Evolutionary conservation across 2,797 vertebrate species (phyloP).

Genomic region (Columba guinea): DNA sequence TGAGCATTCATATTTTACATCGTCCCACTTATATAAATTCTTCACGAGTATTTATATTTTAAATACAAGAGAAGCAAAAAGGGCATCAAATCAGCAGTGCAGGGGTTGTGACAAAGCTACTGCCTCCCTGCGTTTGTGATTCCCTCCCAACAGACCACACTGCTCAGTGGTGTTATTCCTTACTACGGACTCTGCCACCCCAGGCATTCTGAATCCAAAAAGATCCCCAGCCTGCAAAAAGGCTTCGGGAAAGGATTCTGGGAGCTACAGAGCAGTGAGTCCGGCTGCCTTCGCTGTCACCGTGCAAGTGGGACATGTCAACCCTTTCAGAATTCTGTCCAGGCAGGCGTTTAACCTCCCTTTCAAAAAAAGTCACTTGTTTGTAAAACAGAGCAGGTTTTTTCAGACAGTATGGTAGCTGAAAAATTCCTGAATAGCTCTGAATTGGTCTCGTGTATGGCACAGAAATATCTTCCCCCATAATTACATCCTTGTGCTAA

Average conservation of each 20-base stretch:
- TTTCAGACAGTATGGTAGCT: constrained; percentile 11
- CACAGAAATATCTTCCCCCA: background rate
- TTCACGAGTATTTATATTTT: background rate
- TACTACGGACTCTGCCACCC: background rate
- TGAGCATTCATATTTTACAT: background rate
- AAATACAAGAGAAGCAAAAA: background rate
- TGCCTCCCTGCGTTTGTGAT: background rate
- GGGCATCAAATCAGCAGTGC: background rate
- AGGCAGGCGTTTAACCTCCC: background rate
- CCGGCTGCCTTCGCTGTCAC: background rate
- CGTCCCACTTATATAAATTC: background rate
- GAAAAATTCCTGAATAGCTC: background rate
- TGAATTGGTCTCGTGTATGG: background rate
- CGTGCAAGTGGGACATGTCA: background rate
- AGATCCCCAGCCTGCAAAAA: background rate
- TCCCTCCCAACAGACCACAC: background rate
- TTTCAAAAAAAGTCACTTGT: background rate
- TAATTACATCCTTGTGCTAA: constrained; percentile 60
- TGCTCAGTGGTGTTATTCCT: background rate
- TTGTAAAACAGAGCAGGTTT: background rate
- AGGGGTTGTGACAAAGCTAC: background rate
- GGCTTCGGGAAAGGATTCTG: background rate
- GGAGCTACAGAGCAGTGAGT: background rate
- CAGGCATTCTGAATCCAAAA: background rate
- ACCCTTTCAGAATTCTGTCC: background rate